Percentiles rank a stretch among this genome's conserved stretches.
These are phyloP conservation scores for Manis javanica DNA, from an alignment of 2,797 vertebrate genomes.

Conservation along the genomic window DNA sequence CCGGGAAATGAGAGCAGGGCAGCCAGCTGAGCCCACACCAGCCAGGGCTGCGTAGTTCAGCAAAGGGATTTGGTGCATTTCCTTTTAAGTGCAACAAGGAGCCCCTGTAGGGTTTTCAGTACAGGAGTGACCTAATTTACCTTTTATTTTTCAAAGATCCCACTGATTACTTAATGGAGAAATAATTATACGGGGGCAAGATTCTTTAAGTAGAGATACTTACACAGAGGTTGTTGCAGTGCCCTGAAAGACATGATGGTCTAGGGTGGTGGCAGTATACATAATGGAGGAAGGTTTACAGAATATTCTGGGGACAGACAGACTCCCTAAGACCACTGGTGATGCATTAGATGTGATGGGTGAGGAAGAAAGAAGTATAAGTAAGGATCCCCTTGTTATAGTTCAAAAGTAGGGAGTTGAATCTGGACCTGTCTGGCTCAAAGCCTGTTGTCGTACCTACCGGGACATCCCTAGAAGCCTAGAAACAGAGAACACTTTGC, in stretches of 20 bases:
- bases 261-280: not conserved
- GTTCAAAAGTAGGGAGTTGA: constrained; percentile 1
- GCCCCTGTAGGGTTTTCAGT: not conserved
- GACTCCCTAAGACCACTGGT: not conserved
- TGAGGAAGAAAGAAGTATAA: not conserved
- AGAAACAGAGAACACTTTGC: constrained; percentile 9
- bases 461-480: not conserved
- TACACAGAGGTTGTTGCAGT: not conserved
- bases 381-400: not conserved
- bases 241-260: not conserved
- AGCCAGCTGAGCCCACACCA: not conserved
- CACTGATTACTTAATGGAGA: not conserved
- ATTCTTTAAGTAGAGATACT: constrained; percentile 22
- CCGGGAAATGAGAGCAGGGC: not conserved
- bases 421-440: not conserved
- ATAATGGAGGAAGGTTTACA: not conserved
- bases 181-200: not conserved
- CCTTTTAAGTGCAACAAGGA: not conserved
- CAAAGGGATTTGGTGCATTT: not conserved
- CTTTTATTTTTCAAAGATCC: not conserved
- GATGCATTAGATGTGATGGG: not conserved
- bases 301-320: not conserved
- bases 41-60: not conserved
- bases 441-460: not conserved
- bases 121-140: not conserved